A percentile compares a stretch with the other conserved stretches of the same genome.
Conservation (phyloP, 1,140 invertebrate species). For the Philopotamus ludificatus region DNA sequence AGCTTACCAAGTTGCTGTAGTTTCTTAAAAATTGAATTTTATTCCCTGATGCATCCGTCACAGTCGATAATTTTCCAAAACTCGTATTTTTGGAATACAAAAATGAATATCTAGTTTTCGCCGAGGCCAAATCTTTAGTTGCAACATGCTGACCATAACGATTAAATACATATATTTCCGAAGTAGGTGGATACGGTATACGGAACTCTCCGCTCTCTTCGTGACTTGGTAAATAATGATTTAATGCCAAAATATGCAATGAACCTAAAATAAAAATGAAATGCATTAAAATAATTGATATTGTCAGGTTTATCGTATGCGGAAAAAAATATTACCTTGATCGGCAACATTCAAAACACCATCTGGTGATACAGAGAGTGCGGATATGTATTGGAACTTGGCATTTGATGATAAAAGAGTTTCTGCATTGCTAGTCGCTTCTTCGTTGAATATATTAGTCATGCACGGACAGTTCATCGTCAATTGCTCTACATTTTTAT, state of each 20-base stretch:
- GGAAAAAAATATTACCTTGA: conserved; percentile 64
- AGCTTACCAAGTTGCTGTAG: conserved; percentile 85
- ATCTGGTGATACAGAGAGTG: conserved; percentile 89
- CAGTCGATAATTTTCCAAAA: conserved; percentile 89
- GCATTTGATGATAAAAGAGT: conserved; percentile 87
- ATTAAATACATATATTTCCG: conserved; percentile 93
- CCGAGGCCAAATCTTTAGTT: conserved; percentile 89
- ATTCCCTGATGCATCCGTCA: conserved; percentile 90
- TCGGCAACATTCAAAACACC: conserved; percentile 92
- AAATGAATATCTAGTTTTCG: conserved; percentile 90
- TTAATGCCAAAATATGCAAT: conserved; percentile 83
- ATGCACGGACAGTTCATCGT: conserved; percentile 59
- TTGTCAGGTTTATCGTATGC: neutral
- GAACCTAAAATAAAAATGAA: conserved; percentile 56
- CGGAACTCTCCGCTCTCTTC: conserved; percentile 90
- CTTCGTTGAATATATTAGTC: conserved; percentile 58
- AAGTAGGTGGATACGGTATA: conserved; percentile 85
- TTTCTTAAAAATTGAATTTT: conserved; percentile 90
- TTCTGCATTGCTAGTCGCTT: conserved; percentile 72
- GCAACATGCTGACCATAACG: conserved; percentile 92
- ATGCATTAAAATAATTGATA: neutral
- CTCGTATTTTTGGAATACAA: conserved; percentile 95
- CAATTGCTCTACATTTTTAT: conserved; percentile 48
- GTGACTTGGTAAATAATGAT: conserved; percentile 85
- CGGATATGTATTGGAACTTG: conserved; percentile 87